Evolutionary conservation across 2,888 invertebrate genomes (phyloP).

Genomic region (Hartigia nigra): DNA sequence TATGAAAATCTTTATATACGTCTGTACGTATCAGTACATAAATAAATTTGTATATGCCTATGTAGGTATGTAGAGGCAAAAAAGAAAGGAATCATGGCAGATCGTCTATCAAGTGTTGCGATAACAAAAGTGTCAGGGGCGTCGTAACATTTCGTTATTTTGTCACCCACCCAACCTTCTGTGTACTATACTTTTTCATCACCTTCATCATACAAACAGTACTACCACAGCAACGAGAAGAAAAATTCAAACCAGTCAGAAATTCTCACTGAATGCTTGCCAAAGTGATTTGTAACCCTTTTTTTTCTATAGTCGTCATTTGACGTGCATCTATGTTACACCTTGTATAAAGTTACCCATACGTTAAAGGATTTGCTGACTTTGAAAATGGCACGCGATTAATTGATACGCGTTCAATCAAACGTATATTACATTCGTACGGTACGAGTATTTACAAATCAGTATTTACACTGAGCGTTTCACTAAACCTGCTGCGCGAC

Average conservation of each 20-base stretch:
- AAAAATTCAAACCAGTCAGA: background rate
- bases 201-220: background rate
- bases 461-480: background rate
- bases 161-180: background rate
- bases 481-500: background rate
- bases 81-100: conserved; percentile 4
- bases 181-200: background rate
- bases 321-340: background rate
- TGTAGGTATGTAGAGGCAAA: background rate
- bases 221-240: background rate
- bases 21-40: background rate
- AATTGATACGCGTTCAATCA: background rate
- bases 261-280: background rate
- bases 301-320: background rate
- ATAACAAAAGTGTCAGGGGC: conserved; percentile 3
- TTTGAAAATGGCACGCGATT: background rate
- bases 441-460: background rate
- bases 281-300: background rate
- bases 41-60: background rate
- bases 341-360: background rate
- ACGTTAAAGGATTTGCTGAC: background rate
- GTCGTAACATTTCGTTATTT: conserved; percentile 6
- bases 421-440: background rate
- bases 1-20: background rate
- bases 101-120: background rate